These are phyloP conservation scores for Caenorhabditis imperialis DNA, from an alignment of 2,888 invertebrate genomes.

Conservation along the genomic window DNA sequence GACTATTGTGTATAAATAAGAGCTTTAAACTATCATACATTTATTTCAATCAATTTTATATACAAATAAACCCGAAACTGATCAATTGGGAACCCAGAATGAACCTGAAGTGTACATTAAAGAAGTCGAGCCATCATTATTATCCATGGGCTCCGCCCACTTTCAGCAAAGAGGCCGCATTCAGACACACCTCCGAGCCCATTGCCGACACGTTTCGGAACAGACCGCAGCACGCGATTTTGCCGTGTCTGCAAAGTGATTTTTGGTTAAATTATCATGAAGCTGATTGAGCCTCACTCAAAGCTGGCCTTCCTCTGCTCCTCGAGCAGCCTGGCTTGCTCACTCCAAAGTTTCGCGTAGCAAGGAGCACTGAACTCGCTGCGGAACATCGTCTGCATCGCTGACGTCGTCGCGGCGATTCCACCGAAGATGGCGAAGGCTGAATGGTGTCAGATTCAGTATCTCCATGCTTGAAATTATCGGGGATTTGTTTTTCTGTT, in stretches of 20 bases:
- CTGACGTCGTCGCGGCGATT: slow-evolving; percentile 63
- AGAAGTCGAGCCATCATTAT: background rate
- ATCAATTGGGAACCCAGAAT: slow-evolving; percentile 5
- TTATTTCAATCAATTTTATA: background rate
- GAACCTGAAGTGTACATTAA: slow-evolving; percentile 20
- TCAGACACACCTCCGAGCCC: slow-evolving; percentile 56
- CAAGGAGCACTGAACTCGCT: slow-evolving; percentile 71
- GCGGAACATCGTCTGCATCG: slow-evolving; percentile 62
- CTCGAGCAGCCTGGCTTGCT: slow-evolving; percentile 16
- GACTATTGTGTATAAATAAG: slow-evolving; percentile 40
- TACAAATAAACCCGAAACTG: slow-evolving; percentile 10
- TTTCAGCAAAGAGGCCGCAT: slow-evolving; percentile 22
- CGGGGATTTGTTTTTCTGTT: no score
- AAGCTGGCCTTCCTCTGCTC: slow-evolving; percentile 14
- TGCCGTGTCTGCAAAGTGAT: slow-evolving; percentile 44
- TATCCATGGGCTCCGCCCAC: slow-evolving; percentile 61
- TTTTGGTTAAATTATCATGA: background rate
- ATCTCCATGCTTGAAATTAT: no score
- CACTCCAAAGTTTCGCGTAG: slow-evolving; percentile 51
- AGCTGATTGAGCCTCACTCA: slow-evolving; percentile 14
- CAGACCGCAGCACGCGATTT: slow-evolving; percentile 71
- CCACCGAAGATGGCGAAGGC: slow-evolving; percentile 66
- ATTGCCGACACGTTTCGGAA: slow-evolving; percentile 65
- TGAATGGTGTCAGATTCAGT: slow-evolving; percentile 26
- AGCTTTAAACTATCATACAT: no score